Base-by-base conservation (phyloP, 2,888 invertebrate species). In the Agrotis puta region DNA sequence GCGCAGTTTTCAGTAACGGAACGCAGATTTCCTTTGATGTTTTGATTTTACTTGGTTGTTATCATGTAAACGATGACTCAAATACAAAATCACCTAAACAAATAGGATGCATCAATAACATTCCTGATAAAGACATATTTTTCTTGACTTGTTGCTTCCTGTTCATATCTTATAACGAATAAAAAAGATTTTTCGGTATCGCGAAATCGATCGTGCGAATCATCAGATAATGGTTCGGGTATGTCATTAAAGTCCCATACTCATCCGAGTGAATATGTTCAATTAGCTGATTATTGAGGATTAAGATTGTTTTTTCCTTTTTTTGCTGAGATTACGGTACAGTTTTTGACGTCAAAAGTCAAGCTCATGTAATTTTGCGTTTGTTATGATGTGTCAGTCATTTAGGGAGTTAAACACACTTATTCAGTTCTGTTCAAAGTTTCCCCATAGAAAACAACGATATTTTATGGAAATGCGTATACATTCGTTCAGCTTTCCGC, bases 151-250 rank as follows among this genome's bases (percentile, higher is more conserved):
- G n/a, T 45, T 51, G 56, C 61, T 77, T 72, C 54, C 63, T 67
- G 67, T 56, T 80, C 68, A 48, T 77, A 77, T 81, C 70, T 69
- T 22, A 64, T 20, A 64, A 39, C n/a, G 58, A 64, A 58, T 59
- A 56, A 53, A 65, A 57, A 65, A 71, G 33, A 66, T 71, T 78
- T 81, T 69, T 69, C 20, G 66, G 74, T 81, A 81, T 71, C 70
- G 18, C 58, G 7, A 51, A 80, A 69, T 62, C 61, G 73, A 67
- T 70, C 58, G 66, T 56, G 58, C 63, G 59, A 68, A 74, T 50
- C 65, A 51, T 63, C 56, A 48, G 65, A 81, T 68, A 58, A 68
- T 77, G 50, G 63, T 67, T 77, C 57, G 63, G 58, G 72, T 69
- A 71, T 70, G 58, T 64, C 70, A 68, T 70, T 80, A 65, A 73